Evolutionary conservation across 1,140 invertebrate genomes (phyloP), one percentile per base, ranked within the genome.

Genomic region (Agrilus planipennis): DNA sequence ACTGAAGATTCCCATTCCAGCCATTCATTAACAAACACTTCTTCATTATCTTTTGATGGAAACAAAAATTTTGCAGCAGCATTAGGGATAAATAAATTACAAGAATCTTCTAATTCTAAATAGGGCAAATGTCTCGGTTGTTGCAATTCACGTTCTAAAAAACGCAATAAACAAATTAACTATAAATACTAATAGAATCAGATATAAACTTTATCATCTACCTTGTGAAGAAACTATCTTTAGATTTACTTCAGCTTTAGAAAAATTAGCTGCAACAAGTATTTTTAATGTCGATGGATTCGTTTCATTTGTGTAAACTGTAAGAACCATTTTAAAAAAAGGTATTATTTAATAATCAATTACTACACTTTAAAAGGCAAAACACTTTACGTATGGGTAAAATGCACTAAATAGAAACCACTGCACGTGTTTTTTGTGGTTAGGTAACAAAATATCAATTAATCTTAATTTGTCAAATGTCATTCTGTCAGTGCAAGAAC

Each of bases 1-100:
- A 75, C 63, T 9, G 72, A 71, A 28, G 73, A 65, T 44, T 86
- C 81, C 81, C 82, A 86, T 61, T 88, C 83, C 34, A 82, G 59
- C 73, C 81, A 81, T 58, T 77, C 70, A 39, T 75, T 69, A 27
- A 70, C 69, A 41, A 52, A 34, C 52, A 54, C 28, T 37, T 53
- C 49, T 25, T 53, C 45, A 18, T 63, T 50, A 10, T 67, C 57
- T 42, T 60, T 46, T 17, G 48, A 21, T 30, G 62, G 61, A n/a
- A 68, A 49, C 22, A 79, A 48, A 52, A 70, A 72, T 36, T 68
- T 67, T 28, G 73, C 55, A 11, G 69, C 68, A 28, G 74, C 68
- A 59, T 70, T 73, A 2, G 64, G 47, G 19, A 72, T 71, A 54
- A 78, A 76, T 19, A 77, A 43, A 10, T 55, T 55, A 21, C 58